A percentile compares a stretch with the other conserved stretches of the same genome.
Conservation (phyloP, 2,797 vertebrate genomes). For the Darevskia nairensis region DNA sequence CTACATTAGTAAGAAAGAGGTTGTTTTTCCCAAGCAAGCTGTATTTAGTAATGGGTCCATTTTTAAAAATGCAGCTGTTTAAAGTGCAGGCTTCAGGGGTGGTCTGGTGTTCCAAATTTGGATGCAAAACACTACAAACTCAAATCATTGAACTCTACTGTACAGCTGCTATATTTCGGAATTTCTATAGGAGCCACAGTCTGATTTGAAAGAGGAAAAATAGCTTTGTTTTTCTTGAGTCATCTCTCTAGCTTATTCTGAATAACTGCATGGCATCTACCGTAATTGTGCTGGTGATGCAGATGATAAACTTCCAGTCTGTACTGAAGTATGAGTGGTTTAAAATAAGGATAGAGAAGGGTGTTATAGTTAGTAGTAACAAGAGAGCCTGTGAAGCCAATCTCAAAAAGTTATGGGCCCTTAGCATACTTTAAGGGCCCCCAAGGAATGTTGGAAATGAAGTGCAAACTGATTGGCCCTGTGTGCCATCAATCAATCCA, state of each 20-base stretch:
- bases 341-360: neutral
- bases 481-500: neutral
- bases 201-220: neutral
- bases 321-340: conserved; percentile 13
- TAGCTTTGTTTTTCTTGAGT: neutral
- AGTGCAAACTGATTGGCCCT: neutral
- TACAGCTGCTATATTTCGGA: conserved; percentile 8
- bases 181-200: neutral
- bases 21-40: neutral
- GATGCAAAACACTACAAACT: neutral
- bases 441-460: conserved; percentile 1
- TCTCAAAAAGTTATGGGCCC: neutral
- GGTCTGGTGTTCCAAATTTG: neutral
- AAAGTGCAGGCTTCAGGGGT: neutral
- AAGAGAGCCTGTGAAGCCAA: neutral
- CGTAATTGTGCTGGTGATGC: conserved; percentile 25
- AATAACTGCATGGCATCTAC: neutral
- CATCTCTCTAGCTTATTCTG: neutral
- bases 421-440: neutral
- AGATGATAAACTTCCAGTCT: conserved; percentile 29
- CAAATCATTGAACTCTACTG: neutral
- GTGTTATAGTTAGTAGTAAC: neutral
- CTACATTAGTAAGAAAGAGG: neutral
- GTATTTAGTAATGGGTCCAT: no score
- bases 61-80: neutral